Conservation (phyloP, 2,113 vertebrate species). For the Lampris megalopsis region DNA sequence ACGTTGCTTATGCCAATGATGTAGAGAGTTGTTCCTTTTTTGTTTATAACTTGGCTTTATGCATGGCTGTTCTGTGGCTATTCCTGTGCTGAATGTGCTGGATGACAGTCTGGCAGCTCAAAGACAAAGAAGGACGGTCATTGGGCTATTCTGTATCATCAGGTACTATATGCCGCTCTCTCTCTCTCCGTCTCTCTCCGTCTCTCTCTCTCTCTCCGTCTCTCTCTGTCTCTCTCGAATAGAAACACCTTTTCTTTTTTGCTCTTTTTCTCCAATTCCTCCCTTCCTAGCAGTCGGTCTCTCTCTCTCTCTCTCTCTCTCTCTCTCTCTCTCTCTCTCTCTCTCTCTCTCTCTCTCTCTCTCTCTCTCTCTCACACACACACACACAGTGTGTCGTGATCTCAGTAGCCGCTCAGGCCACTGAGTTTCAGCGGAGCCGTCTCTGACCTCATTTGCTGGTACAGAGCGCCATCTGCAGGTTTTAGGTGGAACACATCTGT, state of each 20-base stretch:
- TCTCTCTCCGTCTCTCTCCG: constrained; percentile 26
- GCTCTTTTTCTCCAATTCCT: too few species aligned
- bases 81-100: constrained; percentile 77
- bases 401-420: too few species aligned
- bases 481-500: neutral
- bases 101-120: constrained; percentile 77
- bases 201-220: constrained; percentile 45
- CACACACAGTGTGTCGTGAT: too few species aligned
- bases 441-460: constrained; percentile 58
- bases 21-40: constrained; percentile 61
- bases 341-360: too few species aligned
- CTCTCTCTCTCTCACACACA: too few species aligned
- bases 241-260: too few species aligned
- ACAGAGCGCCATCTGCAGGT: constrained; percentile 74
- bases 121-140: constrained; percentile 82
- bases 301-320: too few species aligned
- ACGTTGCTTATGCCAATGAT: constrained; percentile 56
- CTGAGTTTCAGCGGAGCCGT: constrained; percentile 46
- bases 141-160: constrained; percentile 77
- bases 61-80: constrained; percentile 69
- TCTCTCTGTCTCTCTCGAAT: constrained; percentile 44
- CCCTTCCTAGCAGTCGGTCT: too few species aligned
- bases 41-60: constrained; percentile 77
- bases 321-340: too few species aligned
- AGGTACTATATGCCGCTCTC: constrained; percentile 65